Evolutionary conservation across 2,888 invertebrate species (phyloP).

Genomic region (Lasius platythorax): DNA sequence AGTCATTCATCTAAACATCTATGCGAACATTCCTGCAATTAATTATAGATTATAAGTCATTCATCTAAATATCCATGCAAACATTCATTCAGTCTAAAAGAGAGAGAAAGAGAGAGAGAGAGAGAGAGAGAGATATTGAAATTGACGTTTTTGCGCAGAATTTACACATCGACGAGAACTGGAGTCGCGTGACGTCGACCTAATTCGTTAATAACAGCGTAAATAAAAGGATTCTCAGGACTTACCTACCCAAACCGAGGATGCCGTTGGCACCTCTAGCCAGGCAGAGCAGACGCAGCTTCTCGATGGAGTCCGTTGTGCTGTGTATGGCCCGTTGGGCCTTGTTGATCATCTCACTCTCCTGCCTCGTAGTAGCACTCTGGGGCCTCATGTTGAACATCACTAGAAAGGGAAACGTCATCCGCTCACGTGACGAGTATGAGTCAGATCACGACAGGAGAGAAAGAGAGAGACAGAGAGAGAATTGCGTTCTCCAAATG

Average conservation of each 20-base stretch:
- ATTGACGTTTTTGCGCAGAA: not conserved
- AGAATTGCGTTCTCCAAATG: not conserved
- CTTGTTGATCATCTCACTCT: conserved; percentile 93
- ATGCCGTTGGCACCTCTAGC: conserved; percentile 95
- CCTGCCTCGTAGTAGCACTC: conserved; percentile 92
- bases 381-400: conserved; percentile 89
- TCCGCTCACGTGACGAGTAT: conserved; percentile 49
- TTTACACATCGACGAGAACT: not conserved
- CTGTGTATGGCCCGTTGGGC: conserved; percentile 90
- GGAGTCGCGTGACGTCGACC: not conserved
- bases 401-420: conserved; percentile 82
- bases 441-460: conserved; percentile 54
- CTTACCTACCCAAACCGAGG: conserved; percentile 94
- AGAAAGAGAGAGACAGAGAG: not conserved
- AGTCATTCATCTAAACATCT: not conserved
- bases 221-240: conserved; percentile 40
- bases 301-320: conserved; percentile 93
- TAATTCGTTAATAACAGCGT: not conserved
- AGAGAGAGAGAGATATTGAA: not conserved
- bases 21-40: not conserved
- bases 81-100: not conserved
- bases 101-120: not conserved
- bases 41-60: not conserved
- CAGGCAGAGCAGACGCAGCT: conserved; percentile 93
- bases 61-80: not conserved